Conservation (phyloP, 2,113 vertebrate species). For the Vimba vimba region DNA sequence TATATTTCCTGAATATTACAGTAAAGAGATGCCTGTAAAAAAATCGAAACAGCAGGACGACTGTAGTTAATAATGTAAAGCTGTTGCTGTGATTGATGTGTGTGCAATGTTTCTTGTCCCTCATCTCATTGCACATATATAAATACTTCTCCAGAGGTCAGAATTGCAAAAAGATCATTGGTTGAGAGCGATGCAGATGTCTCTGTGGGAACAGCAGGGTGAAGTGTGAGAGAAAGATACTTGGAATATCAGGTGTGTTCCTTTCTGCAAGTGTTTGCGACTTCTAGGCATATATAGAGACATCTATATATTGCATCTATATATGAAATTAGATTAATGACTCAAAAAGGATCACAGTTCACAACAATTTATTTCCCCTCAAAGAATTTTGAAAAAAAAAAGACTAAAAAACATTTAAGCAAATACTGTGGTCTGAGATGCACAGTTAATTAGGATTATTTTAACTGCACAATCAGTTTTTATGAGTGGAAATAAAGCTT, state of each 20-base stretch:
- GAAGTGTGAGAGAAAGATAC: slow-evolving; percentile 72
- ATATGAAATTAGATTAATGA: slow-evolving; percentile 69
- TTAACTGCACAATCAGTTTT: slow-evolving; percentile 27
- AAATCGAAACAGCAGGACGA: not conserved
- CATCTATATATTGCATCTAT: slow-evolving; percentile 66
- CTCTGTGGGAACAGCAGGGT: slow-evolving; percentile 69
- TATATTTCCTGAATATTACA: not conserved
- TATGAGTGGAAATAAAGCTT: slow-evolving; percentile 77
- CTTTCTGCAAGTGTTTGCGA: slow-evolving; percentile 66
- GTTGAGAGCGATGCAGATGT: slow-evolving; percentile 69
- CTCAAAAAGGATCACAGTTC: slow-evolving; percentile 53
- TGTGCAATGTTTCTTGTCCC: slow-evolving; percentile 62
- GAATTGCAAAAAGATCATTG: slow-evolving; percentile 68
- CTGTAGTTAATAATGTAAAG: slow-evolving; percentile 24
- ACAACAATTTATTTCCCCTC: slow-evolving; percentile 78
- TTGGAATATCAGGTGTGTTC: slow-evolving; percentile 78
- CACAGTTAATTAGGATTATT: slow-evolving; percentile 44
- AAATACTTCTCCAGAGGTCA: slow-evolving; percentile 67
- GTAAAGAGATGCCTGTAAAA: not conserved
- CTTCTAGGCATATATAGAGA: slow-evolving; percentile 77
- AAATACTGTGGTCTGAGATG: not conserved
- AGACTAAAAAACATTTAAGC: not conserved
- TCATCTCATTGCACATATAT: slow-evolving; percentile 58
- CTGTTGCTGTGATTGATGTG: slow-evolving; percentile 55
- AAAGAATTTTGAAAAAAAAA: slow-evolving; percentile 29